Base-by-base conservation (phyloP, 2,888 invertebrate genomes). In the Elysia crispata region DNA sequence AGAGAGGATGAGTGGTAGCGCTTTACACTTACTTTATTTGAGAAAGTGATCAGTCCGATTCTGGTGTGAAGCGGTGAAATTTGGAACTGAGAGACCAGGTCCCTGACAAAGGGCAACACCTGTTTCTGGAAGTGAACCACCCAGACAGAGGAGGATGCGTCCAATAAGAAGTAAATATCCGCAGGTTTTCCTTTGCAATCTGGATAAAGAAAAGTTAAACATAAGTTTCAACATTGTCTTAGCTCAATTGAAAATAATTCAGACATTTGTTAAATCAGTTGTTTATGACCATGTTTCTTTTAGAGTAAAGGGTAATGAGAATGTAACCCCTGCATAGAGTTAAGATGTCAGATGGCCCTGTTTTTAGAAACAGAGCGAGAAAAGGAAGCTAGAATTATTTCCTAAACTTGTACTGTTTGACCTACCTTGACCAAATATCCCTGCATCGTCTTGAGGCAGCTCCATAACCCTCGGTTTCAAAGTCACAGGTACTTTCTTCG, bases 131-230 rank as follows among this genome's bases (percentile, higher is more conserved):
- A 79, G 64, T 79, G 79, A 30, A 20, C 57, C 54, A 75, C 64
- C 75, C 75, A 79, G 15, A 79, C 79, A 57, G 79, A 79, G 0
- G 75, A 25, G 18, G 84, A 85, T 28, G 82, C 74, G 69, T 85
- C 86, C 49, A 86, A 69, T 15, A 85, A 67, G 73, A 86, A 83
- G 76, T 80, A 82, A 25, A 83, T 73, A 25, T 83, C 83, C 0
- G 80, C 82, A 23, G 81, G 77, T 31, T 83, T 83, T n/a, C 81
- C 82, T 18, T 69, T 64, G 30, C 82, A 84, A 20, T 70, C 81
- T 83, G 69, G 13, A 79, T 66, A 23, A 20, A 73, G n/a, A 28
- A 23, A 8, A 66, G 8, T 25, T 66, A 18, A n/a, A 11, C 41
- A 41, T 11, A 41, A 11, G 3, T 41, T 11, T 41, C 11, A 6